Base-by-base conservation (phyloP, 2,797 vertebrate genomes). In the Amblyopsis hoosieri region DNA sequence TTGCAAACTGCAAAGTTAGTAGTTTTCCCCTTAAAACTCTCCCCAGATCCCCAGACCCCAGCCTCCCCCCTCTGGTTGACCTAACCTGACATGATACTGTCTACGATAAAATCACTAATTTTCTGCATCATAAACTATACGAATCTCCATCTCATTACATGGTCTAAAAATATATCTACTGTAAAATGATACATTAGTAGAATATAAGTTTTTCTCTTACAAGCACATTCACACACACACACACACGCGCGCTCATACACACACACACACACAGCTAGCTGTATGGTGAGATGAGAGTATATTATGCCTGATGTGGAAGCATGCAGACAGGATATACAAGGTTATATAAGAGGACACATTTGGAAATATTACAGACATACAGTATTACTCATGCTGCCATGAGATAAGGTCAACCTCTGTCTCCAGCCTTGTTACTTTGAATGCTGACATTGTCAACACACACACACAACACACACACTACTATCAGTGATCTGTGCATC, bases 191-290 rank as follows among this genome's bases (percentile, higher is more conserved):
- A 48, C 23, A 23, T 23, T 23, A 23, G 23, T 23, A 23, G 23
- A 23, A 23, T 23, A 23, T 23, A 23, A 2, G 23, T 23, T 23
- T 23, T 23, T 23, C 23, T 23, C 23, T 23, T 23, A 23, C 23
- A 23, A 23, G 3, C 23, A 15, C 51, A 14, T 23, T 23, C 45
- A 48, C 63, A 49, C 51, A 45, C 42, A 64, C 50, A 66, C 62
- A 59, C 19, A 61, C 19, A 23, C 23, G n/a, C n/a, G n/a, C n/a
- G n/a, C n/a, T n/a, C n/a, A n/a, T n/a, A 15, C 51, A 14, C 45
- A 48, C 63, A 49, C 51, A 45, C 42, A 64, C 50, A 67, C 62
- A 59, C 19, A 63, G 49, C 47, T 23, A 58, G 23, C 19, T 2
- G 45, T 13, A 47, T 29, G 33, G 33, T 37, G 6, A 37, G 33